A percentile compares a stretch with the other conserved stretches of the same genome.
Conservation (phyloP, 2,797 vertebrate species). For the Odontamblyopus rebecca region DNA sequence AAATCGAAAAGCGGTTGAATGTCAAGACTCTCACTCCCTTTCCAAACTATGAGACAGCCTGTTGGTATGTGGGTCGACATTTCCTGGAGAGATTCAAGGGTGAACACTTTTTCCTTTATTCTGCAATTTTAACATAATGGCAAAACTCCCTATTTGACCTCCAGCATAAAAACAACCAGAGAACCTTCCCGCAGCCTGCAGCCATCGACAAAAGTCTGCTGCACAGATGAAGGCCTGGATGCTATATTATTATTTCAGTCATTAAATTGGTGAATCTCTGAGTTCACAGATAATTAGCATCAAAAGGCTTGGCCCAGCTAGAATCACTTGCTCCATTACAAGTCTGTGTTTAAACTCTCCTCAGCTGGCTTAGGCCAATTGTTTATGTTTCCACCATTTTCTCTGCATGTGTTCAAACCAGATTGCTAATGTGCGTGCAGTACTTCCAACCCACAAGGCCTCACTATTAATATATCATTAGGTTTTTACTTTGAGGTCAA, state of each 20-base stretch:
- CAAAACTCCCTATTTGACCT: constrained; percentile 14
- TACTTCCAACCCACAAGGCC: constrained; percentile 28
- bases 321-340: constrained; percentile 80
- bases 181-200: constrained; percentile 12
- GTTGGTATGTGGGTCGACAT: constrained; percentile 95
- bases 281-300: constrained; percentile 83
- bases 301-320: constrained; percentile 73
- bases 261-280: constrained; percentile 71
- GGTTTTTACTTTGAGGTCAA: constrained; percentile 47
- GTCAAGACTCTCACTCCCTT: constrained; percentile 93
- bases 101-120: constrained; percentile 55
- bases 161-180: constrained; percentile 36
- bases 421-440: constrained; percentile 52
- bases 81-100: constrained; percentile 95
- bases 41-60: constrained; percentile 94
- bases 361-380: constrained; percentile 66
- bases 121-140: constrained; percentile 15
- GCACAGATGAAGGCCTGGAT: constrained; percentile 77
- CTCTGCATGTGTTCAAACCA: constrained; percentile 40
- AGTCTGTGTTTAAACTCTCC: constrained; percentile 72
- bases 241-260: constrained; percentile 78
- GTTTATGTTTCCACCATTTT: constrained; percentile 77
- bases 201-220: constrained; percentile 60
- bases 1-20: constrained; percentile 93
- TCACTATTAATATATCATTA: constrained; percentile 43